Conservation (phyloP, 1,140 invertebrate species). For the Zaprionus davidi region DNA sequence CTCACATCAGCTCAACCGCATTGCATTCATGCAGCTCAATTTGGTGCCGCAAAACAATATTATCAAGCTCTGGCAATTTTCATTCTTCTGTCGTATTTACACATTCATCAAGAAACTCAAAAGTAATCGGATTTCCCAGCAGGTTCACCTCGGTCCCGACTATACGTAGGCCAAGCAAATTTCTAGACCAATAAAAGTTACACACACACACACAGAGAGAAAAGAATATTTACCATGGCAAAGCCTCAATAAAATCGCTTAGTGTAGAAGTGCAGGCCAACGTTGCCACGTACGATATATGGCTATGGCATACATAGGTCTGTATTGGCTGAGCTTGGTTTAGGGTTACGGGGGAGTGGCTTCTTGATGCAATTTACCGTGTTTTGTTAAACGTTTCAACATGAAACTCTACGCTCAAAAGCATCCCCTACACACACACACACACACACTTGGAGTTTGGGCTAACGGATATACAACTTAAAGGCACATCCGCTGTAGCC, state of each 20-base stretch:
- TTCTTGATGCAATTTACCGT: constrained; percentile 75
- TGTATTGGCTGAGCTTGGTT: neutral
- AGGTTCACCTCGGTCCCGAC: constrained; percentile 16
- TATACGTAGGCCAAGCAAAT: constrained; percentile 13
- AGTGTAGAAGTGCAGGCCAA: neutral
- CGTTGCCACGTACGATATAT: neutral
- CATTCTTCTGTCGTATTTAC: constrained; percentile 32
- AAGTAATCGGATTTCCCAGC: constrained; percentile 50
- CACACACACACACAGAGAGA: neutral
- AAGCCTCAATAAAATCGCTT: constrained; percentile 42
- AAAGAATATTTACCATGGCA: neutral
- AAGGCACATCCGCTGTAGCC: constrained; percentile 73
- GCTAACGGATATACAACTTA: constrained; percentile 76
- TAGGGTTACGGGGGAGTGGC: neutral
- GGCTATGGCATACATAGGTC: neutral
- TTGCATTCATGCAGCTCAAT: neutral
- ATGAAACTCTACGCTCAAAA: constrained; percentile 70
- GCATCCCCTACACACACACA: constrained; percentile 29
- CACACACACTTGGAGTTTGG: constrained; percentile 28
- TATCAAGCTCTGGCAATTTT: constrained; percentile 16
- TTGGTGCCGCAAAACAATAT: constrained; percentile 4
- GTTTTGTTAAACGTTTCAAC: constrained; percentile 81
- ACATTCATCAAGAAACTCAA: constrained; percentile 26
- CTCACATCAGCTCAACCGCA: neutral
- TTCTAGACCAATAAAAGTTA: constrained; percentile 30